Conservation (phyloP, 2,113 vertebrate genomes). For the Narcine bancroftii region DNA sequence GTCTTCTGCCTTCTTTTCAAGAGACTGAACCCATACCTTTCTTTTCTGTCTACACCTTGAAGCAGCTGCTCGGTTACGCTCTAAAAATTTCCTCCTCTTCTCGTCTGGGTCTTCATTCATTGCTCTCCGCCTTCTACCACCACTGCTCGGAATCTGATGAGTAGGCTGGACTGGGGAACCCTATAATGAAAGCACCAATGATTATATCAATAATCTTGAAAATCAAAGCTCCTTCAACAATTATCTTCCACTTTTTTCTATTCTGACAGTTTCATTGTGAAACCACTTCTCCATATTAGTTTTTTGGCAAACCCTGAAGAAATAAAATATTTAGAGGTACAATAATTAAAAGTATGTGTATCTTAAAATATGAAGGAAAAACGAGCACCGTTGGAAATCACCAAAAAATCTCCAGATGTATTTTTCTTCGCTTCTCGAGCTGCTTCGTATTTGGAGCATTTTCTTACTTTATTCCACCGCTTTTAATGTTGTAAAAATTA, state of each 20-base stretch:
- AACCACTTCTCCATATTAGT: neutral
- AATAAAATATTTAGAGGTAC: neutral
- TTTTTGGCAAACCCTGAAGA: neutral
- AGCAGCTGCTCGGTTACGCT: slow-evolving; percentile 87
- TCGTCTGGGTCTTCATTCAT: slow-evolving; percentile 93
- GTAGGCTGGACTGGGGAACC: slow-evolving; percentile 78
- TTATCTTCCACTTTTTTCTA: neutral
- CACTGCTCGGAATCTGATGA: slow-evolving; percentile 78
- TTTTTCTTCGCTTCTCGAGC: neutral
- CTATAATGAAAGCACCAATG: slow-evolving; percentile 48
- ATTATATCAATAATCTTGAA: neutral
- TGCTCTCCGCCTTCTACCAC: slow-evolving; percentile 84
- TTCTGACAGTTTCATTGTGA: neutral
- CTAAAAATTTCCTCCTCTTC: slow-evolving; percentile 91
- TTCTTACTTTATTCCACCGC: neutral
- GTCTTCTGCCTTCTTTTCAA: slow-evolving; percentile 93
- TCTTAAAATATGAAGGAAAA: neutral
- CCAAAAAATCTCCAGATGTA: neutral
- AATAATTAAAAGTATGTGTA: neutral
- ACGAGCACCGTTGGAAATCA: neutral
- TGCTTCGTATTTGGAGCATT: neutral
- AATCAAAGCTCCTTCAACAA: slow-evolving; percentile 10
- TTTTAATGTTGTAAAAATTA: neutral
- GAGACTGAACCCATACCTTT: slow-evolving; percentile 94
- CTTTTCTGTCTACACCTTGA: slow-evolving; percentile 93